Evolutionary conservation across 2,113 vertebrate species (phyloP), one percentile per base, ranked within the genome.

Genomic region (Mormoops blainvillei): DNA sequence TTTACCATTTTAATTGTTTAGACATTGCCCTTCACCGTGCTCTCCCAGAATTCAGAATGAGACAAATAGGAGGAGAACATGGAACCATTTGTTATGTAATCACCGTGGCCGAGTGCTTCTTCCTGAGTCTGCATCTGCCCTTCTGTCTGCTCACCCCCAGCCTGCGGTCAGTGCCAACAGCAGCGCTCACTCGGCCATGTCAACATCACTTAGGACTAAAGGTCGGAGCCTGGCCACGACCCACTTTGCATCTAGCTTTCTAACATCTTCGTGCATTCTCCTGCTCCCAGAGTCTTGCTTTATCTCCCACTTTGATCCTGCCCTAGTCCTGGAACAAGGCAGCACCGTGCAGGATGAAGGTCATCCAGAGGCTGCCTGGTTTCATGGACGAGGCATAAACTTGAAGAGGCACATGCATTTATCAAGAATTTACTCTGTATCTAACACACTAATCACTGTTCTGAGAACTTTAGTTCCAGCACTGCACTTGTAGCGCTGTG

Each of bases 161-260:
- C 54, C 33, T 15, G n/a, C 61, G 28, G 58, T 38, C 2, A 0
- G 58, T 43, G 56, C 52, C 61, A 56, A 45, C 1, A 14, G 5
- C 41, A 52, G 41, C 11, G 0, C 54, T 36, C 43, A 12, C 24
- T n/a, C 4, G n/a, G 7, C 31, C 45, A 2, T 1, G 2, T 43
- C 2, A 1, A 20, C 19, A 26, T 65, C 7, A 33, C 33, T 38
- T 33, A 13, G 20, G 31, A 41, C 33, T 14, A 13, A 38, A 38
- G 43, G 3, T 33, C 58, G 36, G 36, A 63, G 12, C 18, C 12
- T 70, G 43, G 41, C 24, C 12, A 20, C n/a, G 28, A 11, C 6
- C 14, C 0, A 0, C 41, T n/a, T 76, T 45, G n/a, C 41, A 11
- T 38, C 22, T 52, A 41, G 22, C 38, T 86, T 81, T 74, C n/a